phyloP scores from a whole-genome alignment of 92 coral and sea anemone genomes.

The Porites divaricata region DNA sequence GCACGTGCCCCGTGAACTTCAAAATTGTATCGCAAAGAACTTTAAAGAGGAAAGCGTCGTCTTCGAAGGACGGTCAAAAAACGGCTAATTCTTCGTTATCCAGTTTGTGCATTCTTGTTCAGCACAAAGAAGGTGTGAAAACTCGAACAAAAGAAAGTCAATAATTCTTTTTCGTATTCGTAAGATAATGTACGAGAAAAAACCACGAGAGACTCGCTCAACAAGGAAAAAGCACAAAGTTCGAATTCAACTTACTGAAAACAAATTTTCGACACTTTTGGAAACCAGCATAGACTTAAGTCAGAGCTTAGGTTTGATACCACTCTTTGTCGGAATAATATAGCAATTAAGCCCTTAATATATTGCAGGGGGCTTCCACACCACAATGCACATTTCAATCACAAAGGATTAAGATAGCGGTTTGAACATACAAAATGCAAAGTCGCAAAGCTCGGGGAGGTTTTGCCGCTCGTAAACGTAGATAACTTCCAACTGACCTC shows the following conservation, averaged over 20 bases:
- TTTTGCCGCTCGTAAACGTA: too few relatives aligned
- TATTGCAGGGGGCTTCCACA: neutral
- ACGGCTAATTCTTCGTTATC: neutral
- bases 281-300: neutral
- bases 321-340: constrained; percentile 5
- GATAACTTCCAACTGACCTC: neutral
- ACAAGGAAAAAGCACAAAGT: too few relatives aligned
- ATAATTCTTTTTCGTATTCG: neutral
- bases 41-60: neutral
- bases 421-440: neutral
- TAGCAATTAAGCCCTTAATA: constrained; percentile 7
- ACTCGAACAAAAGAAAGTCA: neutral
- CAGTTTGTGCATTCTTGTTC: neutral
- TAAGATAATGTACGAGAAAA: too few relatives aligned
- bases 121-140: constrained; percentile 30
- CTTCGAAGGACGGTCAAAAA: neutral
- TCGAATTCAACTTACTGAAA: too few relatives aligned
- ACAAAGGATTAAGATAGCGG: constrained; percentile 28
- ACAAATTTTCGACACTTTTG: neutral
- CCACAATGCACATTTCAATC: constrained; percentile 29
- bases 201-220: too few relatives aligned
- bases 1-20: neutral
- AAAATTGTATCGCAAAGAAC: neutral
- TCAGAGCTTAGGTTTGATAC: neutral
- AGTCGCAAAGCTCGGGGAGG: neutral